A percentile compares a stretch with the other conserved stretches of the same genome.
phyloP scores from a whole-genome alignment of 2,113 vertebrate species.

The Redunca redunca region DNA sequence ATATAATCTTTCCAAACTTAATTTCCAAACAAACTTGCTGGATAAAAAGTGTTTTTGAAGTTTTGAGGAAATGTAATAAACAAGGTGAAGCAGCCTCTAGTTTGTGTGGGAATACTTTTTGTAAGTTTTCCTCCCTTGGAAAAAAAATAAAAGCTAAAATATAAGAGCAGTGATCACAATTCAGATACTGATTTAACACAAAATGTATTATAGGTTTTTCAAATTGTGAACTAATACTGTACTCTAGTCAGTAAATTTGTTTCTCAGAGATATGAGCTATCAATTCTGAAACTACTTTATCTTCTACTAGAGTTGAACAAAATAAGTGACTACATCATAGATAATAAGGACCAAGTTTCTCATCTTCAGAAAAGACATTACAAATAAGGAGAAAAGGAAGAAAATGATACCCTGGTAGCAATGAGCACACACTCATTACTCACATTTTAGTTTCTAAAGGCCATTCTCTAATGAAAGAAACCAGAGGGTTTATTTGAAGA shows the following conservation, averaged over 20 bases:
- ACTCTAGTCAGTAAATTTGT: background rate
- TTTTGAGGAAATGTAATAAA: background rate
- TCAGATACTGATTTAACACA: background rate
- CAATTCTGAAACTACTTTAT: background rate
- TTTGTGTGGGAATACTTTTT: background rate
- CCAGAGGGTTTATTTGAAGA: background rate
- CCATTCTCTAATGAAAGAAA: background rate
- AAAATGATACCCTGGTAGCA: background rate
- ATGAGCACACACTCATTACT: background rate
- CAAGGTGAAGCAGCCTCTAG: background rate
- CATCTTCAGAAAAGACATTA: background rate
- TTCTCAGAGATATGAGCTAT: background rate
- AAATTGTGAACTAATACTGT: background rate
- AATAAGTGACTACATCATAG: background rate
- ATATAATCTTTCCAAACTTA: background rate
- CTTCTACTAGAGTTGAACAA: background rate
- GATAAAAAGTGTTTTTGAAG: background rate
- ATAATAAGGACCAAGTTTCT: background rate
- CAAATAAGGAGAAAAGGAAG: background rate
- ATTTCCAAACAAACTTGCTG: background rate
- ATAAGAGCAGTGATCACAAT: background rate
- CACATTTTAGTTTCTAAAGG: background rate
- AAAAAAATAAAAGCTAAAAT: background rate
- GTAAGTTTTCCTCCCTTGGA: background rate
- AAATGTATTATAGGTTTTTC: background rate